Percentiles rank a stretch among this genome's conserved stretches.
These are phyloP conservation scores for Lycia hirtaria DNA, from an alignment of 2,888 invertebrate genomes.

Conservation along the genomic window DNA sequence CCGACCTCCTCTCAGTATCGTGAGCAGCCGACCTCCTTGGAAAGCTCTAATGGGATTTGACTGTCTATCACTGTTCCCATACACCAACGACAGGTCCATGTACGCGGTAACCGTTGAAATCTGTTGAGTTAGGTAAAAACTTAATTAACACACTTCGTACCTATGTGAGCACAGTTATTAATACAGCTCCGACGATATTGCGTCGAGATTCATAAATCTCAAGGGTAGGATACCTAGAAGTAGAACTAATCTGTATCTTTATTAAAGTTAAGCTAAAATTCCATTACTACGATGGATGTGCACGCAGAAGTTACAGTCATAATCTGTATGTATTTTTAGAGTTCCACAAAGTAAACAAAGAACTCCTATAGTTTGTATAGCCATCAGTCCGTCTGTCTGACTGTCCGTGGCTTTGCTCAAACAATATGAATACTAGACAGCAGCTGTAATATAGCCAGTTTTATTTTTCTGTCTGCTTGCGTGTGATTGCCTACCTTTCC, in stretches of 20 bases:
- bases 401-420: no score
- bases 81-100: constrained; percentile 92
- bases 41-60: constrained; percentile 88
- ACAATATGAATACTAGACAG: no score
- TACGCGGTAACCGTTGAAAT: constrained; percentile 88
- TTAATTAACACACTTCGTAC: not conserved
- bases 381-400: no score
- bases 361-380: no score
- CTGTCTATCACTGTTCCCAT: constrained; percentile 89
- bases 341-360: no score
- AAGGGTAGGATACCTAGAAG: not conserved
- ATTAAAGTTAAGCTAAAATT: not conserved
- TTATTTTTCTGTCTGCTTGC: no score
- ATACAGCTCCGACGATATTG: not conserved
- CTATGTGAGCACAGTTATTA: not conserved
- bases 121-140: constrained; percentile 60
- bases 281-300: no score
- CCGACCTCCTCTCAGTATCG: constrained; percentile 86
- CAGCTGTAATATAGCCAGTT: no score
- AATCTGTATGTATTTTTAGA: no score
- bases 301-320: no score
- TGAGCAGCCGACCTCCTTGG: constrained; percentile 88
- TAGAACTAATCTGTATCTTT: not conserved
- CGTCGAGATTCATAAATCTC: not conserved
- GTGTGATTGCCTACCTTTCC: no score